Evolutionary conservation across 2,797 vertebrate genomes (phyloP).

Genomic region (Melanitta fusca): DNA sequence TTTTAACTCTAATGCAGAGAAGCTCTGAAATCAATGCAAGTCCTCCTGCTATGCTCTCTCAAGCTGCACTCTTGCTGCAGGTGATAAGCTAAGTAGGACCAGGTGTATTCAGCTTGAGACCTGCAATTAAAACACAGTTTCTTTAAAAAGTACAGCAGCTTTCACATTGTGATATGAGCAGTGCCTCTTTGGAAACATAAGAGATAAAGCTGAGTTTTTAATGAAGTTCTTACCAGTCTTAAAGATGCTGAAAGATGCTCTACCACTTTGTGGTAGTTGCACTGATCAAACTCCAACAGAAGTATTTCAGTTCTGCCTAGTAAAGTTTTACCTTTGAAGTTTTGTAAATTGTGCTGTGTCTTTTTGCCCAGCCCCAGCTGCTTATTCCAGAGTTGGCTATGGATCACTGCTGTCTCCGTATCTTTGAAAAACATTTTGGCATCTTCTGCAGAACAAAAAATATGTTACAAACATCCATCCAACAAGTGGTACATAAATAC

Average conservation of each 20-base stretch:
- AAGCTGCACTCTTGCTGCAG: background rate
- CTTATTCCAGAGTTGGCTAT: background rate
- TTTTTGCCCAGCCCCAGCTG: background rate
- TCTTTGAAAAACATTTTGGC: background rate
- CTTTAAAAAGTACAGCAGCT: background rate
- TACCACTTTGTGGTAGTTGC: background rate
- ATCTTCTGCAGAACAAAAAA: background rate
- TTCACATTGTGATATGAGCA: background rate
- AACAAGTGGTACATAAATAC: background rate
- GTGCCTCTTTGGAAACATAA: background rate
- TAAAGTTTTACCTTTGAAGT: background rate
- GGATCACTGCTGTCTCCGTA: background rate
- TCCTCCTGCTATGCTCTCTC: background rate
- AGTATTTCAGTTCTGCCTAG: background rate
- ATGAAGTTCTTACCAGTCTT: background rate
- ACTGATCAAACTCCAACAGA: background rate
- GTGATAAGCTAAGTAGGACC: background rate
- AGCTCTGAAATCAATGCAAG: background rate
- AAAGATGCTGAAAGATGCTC: background rate
- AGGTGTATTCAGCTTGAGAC: background rate
- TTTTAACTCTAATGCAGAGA: background rate
- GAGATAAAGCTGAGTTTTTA: background rate
- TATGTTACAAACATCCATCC: fast-evolving
- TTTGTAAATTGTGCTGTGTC: background rate
- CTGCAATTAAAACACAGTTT: background rate